Conservation (phyloP, 2,797 vertebrate genomes). For the Poecile montanus region DNA sequence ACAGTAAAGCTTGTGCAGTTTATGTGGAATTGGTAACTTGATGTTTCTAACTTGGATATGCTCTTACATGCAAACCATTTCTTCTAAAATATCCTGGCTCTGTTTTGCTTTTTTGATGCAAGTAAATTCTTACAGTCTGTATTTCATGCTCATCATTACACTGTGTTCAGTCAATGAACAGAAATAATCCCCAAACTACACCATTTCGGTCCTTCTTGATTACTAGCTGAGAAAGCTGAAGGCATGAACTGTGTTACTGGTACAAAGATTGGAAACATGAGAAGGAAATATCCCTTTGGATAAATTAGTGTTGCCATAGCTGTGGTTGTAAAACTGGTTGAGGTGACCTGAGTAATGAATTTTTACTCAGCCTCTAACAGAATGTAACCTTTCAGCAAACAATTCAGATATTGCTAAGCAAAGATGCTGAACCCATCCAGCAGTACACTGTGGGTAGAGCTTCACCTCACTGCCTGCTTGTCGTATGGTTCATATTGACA, state of each 20-base stretch:
- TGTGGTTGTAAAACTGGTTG: not conserved
- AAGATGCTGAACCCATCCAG: not conserved
- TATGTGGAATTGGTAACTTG: not conserved
- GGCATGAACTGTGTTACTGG: not conserved
- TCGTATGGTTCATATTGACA: not conserved
- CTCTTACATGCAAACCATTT: not conserved
- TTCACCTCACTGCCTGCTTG: not conserved
- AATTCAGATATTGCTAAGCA: not conserved
- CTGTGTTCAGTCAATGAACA: fast-evolving
- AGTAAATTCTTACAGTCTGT: not conserved
- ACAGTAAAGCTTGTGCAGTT: not conserved
- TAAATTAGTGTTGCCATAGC: not conserved
- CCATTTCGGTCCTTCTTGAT: not conserved
- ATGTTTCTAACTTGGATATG: not conserved
- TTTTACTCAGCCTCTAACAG: not conserved
- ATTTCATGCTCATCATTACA: not conserved
- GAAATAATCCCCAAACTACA: not conserved
- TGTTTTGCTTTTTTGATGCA: not conserved
- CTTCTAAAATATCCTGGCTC: not conserved
- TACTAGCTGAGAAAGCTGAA: not conserved
- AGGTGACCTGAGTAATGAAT: not conserved
- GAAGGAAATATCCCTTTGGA: not conserved
- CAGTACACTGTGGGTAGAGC: not conserved
- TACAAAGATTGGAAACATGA: not conserved
- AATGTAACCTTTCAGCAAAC: not conserved